Base-by-base conservation (phyloP, 2,888 invertebrate species). In the Volucella bombylans region DNA sequence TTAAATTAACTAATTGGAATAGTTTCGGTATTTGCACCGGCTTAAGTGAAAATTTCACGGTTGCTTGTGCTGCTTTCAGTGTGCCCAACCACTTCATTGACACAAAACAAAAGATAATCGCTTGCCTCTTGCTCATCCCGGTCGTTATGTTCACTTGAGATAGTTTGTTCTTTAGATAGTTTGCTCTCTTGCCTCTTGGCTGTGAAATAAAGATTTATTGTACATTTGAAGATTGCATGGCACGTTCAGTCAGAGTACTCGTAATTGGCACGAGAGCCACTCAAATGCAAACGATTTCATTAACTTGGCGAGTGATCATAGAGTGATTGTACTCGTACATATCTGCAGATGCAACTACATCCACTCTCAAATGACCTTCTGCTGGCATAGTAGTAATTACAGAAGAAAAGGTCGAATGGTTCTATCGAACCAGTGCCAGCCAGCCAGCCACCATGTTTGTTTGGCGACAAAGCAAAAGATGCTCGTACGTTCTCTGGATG, bases 1-100 rank as follows among this genome's bases (percentile, higher is more conserved):
- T 74, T 80, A 74, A 83, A 80, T 83, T 71, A 83, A 71, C 74
- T 76, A 80, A 83, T 80, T 83, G 80, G 23, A 61, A 71, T 74
- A 65, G 74, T 49, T 83, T 71, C 74, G 80, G 54, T 50, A 74
- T 59, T 74, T 61, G 64, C 69, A 65, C 64, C 62, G 65, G 47
- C 64, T 67, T 49, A 57, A 77, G 81, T 82, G 67, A 67, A 82
- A 69, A 62, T 74, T 83, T 83, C 71, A 80, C 65, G 83, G 74
- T 74, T 74, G 65, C 64, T 59, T 62, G 79, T 38, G 57, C 50
- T 49, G 23, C 50, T 68, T 62, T 61, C 15, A 47, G 54, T 18
- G 43, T 31, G 74, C 23, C 38, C 41, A 39, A 8, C 15, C 23
- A 47, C 23, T 73, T 59, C 31, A 43, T 49, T 31, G 23, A 43